These are phyloP conservation scores for Clarias pachynema DNA, from an alignment of 2,797 vertebrate species.

Conservation along the genomic window DNA sequence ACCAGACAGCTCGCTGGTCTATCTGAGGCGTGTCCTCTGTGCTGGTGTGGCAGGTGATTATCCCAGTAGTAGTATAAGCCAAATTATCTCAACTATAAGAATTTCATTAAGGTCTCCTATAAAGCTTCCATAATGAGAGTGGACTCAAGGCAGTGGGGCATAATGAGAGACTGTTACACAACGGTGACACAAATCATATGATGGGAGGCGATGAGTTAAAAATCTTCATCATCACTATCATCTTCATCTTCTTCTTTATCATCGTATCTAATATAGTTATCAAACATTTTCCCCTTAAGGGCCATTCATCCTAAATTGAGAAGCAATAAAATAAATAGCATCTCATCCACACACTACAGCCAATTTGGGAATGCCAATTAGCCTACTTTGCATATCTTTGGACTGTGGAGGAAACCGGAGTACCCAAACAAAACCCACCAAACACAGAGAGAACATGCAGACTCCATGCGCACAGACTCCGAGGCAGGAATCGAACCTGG, in stretches of 20 bases:
- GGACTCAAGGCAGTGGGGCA: background rate
- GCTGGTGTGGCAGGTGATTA: background rate
- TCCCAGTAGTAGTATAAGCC: background rate
- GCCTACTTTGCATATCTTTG: too few relatives aligned
- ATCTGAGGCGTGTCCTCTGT: constrained; percentile 16
- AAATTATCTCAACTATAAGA: background rate
- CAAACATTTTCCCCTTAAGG: background rate
- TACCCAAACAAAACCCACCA: too few relatives aligned
- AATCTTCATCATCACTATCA: too few relatives aligned
- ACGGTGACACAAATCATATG: background rate
- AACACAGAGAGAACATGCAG: too few relatives aligned
- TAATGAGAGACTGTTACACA: background rate
- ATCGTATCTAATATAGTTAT: background rate
- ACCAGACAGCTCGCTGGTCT: background rate
- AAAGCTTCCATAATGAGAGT: background rate
- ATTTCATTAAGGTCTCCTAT: background rate
- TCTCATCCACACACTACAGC: too few relatives aligned
- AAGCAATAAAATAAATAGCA: background rate
- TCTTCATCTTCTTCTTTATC: too few relatives aligned
- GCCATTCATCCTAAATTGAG: background rate
- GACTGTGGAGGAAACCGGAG: too few relatives aligned
- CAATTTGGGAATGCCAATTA: too few relatives aligned
- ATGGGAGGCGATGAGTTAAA: background rate
- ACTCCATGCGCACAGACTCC: too few relatives aligned
- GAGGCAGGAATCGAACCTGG: too few relatives aligned